phyloP scores from a whole-genome alignment of 2,888 invertebrate species.

The Aphidoletes aphidimyza region DNA sequence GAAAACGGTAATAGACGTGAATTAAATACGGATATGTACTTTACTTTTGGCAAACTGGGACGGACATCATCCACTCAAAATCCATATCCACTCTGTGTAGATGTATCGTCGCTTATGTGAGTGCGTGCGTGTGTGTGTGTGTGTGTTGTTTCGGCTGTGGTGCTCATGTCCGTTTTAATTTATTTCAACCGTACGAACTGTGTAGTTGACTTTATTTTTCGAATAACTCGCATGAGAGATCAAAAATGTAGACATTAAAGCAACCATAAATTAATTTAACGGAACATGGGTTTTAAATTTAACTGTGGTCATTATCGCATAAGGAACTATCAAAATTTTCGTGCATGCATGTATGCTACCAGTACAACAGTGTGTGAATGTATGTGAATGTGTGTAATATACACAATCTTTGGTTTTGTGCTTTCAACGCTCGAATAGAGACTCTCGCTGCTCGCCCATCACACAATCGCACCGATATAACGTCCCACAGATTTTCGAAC shows the following conservation, averaged over 20 bases:
- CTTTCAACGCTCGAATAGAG: neutral
- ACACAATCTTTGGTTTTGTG: slow-evolving; percentile 17
- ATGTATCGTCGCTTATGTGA: neutral
- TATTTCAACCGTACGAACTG: no score
- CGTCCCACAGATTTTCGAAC: neutral
- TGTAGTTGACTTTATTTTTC: slow-evolving; percentile 37
- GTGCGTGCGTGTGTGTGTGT: neutral
- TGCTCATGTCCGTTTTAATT: no score
- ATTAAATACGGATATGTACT: slow-evolving; percentile 27
- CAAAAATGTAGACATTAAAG: slow-evolving; percentile 46
- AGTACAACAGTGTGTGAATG: no score
- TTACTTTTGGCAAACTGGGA: neutral
- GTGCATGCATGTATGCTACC: no score
- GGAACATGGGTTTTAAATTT: slow-evolving; percentile 45
- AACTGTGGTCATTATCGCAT: slow-evolving; percentile 47
- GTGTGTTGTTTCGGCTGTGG: neutral
- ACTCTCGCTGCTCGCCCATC: no score
- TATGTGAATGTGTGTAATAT: no score
- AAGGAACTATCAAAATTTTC: slow-evolving; percentile 51
- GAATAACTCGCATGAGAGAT: slow-evolving; percentile 46
- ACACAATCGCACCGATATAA: neutral
- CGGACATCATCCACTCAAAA: neutral
- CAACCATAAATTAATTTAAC: slow-evolving; percentile 49
- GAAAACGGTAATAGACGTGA: slow-evolving; percentile 1
- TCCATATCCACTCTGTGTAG: neutral